A percentile compares a stretch with the other conserved stretches of the same genome.
Evolutionary conservation across 2,113 vertebrate genomes (phyloP).

Genomic region (Puma concolor): DNA sequence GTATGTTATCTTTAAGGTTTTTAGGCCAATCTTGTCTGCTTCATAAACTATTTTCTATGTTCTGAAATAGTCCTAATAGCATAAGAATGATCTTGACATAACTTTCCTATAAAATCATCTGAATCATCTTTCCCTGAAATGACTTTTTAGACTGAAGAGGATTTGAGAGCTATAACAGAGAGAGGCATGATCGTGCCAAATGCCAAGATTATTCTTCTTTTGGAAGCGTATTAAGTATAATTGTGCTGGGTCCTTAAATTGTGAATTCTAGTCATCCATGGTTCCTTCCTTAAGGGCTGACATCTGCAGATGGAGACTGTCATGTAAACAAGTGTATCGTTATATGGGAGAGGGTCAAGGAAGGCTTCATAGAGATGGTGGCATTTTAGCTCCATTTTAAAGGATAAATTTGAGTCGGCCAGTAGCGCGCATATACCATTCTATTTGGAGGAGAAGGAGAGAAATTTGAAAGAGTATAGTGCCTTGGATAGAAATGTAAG

Average conservation of each 20-base stretch:
- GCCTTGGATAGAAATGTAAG: background rate
- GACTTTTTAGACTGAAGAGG: constrained; percentile 31
- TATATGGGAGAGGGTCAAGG: background rate
- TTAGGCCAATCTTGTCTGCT: background rate
- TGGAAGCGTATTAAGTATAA: background rate
- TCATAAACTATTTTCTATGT: background rate
- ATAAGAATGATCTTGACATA: background rate
- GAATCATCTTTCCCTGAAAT: background rate
- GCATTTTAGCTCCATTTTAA: background rate
- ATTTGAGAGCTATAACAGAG: constrained; percentile 8
- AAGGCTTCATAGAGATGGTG: background rate
- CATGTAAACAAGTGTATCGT: background rate
- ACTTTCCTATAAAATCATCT: background rate
- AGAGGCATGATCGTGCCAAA: background rate
- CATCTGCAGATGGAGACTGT: background rate
- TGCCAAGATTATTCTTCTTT: background rate
- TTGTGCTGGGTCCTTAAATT: background rate
- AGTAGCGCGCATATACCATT: background rate
- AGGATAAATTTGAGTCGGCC: background rate
- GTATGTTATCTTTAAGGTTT: background rate
- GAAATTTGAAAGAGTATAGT: background rate
- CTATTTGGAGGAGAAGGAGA: background rate
- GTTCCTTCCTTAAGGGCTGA: background rate
- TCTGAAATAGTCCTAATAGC: background rate
- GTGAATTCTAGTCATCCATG: background rate